Percentiles rank a stretch among this genome's conserved stretches.
These are phyloP conservation scores for Hemiprocne comata DNA, from an alignment of 2,113 vertebrate species.

Conservation along the genomic window DNA sequence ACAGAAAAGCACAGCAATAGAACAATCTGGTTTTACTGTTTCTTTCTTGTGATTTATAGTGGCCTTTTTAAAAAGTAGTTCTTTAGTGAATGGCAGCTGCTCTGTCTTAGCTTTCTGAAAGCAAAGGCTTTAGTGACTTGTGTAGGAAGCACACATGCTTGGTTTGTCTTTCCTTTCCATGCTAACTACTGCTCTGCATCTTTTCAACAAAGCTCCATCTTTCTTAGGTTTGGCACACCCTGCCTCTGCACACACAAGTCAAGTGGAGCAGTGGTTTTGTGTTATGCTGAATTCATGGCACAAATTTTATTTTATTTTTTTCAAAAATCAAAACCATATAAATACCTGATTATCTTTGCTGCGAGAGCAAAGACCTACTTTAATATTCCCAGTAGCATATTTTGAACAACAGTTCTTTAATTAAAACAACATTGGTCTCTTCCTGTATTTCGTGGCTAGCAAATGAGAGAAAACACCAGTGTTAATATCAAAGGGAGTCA, in stretches of 20 bases:
- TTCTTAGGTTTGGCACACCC: constrained; percentile 24
- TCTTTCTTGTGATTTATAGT: constrained; percentile 19
- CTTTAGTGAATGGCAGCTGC: constrained; percentile 46
- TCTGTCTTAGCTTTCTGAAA: constrained; percentile 44
- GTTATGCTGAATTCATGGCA: not conserved
- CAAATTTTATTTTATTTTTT: not conserved
- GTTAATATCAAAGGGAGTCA: constrained; percentile 76
- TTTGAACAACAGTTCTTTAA: constrained; percentile 65
- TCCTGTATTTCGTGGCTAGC: constrained; percentile 61
- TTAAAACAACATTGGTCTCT: constrained; percentile 62
- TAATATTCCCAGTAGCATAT: constrained; percentile 52
- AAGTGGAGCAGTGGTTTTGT: not conserved
- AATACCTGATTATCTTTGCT: constrained; percentile 47
- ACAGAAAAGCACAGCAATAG: not conserved
- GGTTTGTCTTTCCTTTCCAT: constrained; percentile 9
- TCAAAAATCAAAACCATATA: constrained; percentile 15
- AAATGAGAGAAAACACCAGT: constrained; percentile 70
- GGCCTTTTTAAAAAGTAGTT: constrained; percentile 39
- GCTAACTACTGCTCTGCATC: constrained; percentile 6
- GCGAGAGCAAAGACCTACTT: constrained; percentile 10
- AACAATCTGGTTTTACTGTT: constrained; percentile 26
- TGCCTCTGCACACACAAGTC: not conserved
- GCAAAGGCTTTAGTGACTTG: constrained; percentile 14
- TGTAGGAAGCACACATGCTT: constrained; percentile 26
- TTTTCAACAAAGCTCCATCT: constrained; percentile 23